Percentiles rank a stretch among this genome's conserved stretches.
These are phyloP conservation scores for Oryzias melastigma DNA, from an alignment of 2,113 vertebrate genomes.

Conservation along the genomic window DNA sequence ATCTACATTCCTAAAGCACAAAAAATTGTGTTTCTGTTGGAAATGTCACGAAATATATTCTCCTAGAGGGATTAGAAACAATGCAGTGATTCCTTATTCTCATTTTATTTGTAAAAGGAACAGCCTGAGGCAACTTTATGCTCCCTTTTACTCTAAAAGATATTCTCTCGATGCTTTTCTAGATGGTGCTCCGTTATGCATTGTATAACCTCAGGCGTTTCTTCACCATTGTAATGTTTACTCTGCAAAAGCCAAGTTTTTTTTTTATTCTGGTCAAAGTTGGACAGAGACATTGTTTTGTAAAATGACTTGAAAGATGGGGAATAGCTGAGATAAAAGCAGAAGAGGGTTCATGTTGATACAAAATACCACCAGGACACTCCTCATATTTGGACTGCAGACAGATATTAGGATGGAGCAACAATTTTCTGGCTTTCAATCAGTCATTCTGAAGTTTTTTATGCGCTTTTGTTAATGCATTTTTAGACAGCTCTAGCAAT, in stretches of 20 bases:
- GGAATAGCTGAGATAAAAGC: conserved; percentile 30
- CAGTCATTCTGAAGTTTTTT: conserved; percentile 40
- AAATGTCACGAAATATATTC: conserved; percentile 37
- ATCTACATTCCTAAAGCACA: conserved; percentile 30
- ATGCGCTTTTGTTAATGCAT: conserved; percentile 33
- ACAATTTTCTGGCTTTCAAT: conserved; percentile 29
- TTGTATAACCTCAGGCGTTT: conserved; percentile 51
- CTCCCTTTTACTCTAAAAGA: conserved; percentile 34
- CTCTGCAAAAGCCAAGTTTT: conserved; percentile 54
- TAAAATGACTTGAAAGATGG: conserved; percentile 46
- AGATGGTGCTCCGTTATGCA: conserved; percentile 45
- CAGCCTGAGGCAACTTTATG: conserved; percentile 47
- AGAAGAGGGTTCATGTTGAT: conserved; percentile 38
- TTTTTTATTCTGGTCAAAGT: conserved; percentile 40
- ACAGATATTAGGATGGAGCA: conserved; percentile 49
- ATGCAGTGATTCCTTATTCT: conserved; percentile 15
- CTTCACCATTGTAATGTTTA: conserved; percentile 45
- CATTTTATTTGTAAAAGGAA: conserved; percentile 36
- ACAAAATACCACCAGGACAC: conserved; percentile 22
- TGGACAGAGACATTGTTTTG: conserved; percentile 40
- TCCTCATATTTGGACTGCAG: conserved; percentile 50
- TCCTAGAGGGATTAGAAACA: conserved; percentile 47
- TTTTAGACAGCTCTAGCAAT: conserved; percentile 27
- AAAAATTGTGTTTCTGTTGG: conserved; percentile 34
- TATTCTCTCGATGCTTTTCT: conserved; percentile 15